Evolutionary conservation across 2,888 invertebrate genomes (phyloP).

Genomic region (Patella caerulea): DNA sequence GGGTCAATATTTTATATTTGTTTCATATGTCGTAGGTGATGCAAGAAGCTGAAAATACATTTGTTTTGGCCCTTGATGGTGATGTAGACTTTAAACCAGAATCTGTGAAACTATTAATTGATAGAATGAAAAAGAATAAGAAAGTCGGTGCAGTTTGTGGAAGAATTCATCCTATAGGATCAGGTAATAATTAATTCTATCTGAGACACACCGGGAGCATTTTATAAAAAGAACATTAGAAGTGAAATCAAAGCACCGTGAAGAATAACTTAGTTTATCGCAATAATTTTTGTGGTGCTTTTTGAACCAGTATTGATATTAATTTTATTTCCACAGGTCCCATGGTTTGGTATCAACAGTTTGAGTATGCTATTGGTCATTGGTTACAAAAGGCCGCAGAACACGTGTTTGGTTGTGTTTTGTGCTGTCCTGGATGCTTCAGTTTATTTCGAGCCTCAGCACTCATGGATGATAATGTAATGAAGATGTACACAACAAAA

Average conservation of each 20-base stretch:
- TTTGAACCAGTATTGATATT: background rate
- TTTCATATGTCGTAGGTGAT: slow-evolving; percentile 34
- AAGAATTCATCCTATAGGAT: slow-evolving; percentile 96
- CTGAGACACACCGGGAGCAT: too few relatives aligned
- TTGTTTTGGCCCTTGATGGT: slow-evolving; percentile 92
- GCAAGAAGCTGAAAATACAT: slow-evolving; percentile 87
- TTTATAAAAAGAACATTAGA: too few relatives aligned
- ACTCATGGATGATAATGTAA: slow-evolving; percentile 90
- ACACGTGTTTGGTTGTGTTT: slow-evolving; percentile 98
- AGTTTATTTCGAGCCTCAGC: slow-evolving; percentile 90
- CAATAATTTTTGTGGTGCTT: background rate
- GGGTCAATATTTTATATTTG: background rate
- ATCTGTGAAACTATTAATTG: slow-evolving; percentile 92
- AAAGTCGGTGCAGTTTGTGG: slow-evolving; percentile 98
- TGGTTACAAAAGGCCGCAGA: slow-evolving; percentile 99
- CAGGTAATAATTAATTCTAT: slow-evolving; percentile 43
- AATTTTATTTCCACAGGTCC: slow-evolving; percentile 77
- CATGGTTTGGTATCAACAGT: slow-evolving; percentile 99
- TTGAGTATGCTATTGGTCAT: slow-evolving; percentile 99
- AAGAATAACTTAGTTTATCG: too few relatives aligned
- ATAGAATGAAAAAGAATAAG: slow-evolving; percentile 98
- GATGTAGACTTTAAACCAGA: slow-evolving; percentile 95
- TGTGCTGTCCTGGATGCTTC: slow-evolving; percentile 93
- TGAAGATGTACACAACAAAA: slow-evolving; percentile 88
- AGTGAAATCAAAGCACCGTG: too few relatives aligned